Percentiles rank a stretch among this genome's conserved stretches.
These are phyloP conservation scores for Seira ritae DNA, from an alignment of 2,888 invertebrate species.

Conservation along the genomic window DNA sequence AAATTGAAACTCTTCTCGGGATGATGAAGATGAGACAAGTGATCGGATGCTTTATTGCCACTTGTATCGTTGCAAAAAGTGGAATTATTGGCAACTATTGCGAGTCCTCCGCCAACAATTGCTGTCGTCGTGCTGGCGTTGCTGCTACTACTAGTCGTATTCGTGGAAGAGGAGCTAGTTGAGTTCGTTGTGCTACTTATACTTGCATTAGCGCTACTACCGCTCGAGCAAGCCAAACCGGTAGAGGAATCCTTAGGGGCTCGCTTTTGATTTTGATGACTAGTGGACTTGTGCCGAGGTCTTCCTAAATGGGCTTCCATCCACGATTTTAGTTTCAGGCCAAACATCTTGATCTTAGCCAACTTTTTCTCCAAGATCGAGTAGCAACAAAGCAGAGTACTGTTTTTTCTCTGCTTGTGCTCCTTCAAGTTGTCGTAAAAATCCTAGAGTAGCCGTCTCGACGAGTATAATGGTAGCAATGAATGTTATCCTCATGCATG, in stretches of 20 bases:
- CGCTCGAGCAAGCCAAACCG: constrained; percentile 6
- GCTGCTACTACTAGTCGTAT: constrained; percentile 22
- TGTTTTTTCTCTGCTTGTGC: constrained; percentile 30
- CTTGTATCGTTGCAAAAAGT: constrained; percentile 11
- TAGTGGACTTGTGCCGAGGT: constrained; percentile 68
- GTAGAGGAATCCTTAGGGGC: constrained; percentile 49
- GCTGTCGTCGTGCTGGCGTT: constrained; percentile 36
- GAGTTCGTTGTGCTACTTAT: constrained; percentile 56
- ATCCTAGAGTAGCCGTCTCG: constrained; percentile 38
- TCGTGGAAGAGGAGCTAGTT: constrained; percentile 34
- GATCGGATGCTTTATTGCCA: constrained; percentile 6
- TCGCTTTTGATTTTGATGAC: constrained; percentile 60
- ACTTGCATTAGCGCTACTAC: constrained; percentile 24
- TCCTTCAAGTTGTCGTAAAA: constrained; percentile 31
- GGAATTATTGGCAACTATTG: constrained; percentile 14
- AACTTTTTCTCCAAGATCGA: constrained; percentile 28
- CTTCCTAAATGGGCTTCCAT: constrained; percentile 74
- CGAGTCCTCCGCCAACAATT: constrained; percentile 21
- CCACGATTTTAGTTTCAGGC: constrained; percentile 73
- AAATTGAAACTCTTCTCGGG: constrained; percentile 51
- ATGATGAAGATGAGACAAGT: constrained; percentile 1
- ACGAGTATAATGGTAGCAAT: constrained; percentile 22
- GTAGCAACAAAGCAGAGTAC: constrained; percentile 33
- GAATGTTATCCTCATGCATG: constrained; percentile 10
- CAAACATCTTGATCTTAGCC: constrained; percentile 72